Evolutionary conservation across 2,797 vertebrate species (phyloP), one percentile per base, ranked within the genome.

Genomic region (Sebastes cheni): DNA sequence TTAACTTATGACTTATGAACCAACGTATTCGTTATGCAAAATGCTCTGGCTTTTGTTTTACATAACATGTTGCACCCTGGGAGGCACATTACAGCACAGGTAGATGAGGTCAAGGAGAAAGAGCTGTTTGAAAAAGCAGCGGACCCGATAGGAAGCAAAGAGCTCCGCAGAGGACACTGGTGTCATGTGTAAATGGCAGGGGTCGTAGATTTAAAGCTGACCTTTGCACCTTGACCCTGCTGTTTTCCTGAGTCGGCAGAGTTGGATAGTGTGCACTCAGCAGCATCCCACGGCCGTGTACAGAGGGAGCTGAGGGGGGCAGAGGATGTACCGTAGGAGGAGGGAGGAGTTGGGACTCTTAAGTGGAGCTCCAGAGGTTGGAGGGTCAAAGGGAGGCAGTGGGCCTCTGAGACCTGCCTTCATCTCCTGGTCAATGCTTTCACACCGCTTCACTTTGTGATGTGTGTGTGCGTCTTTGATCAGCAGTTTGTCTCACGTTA

Each of bases 181-280:
- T 74, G 83, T 84, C 62, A 54, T 78, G 79, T 84, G 80, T 74
- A 86, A 91, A 89, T 80, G 5, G 42, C 79, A 84, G 84, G 46
- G 85, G 79, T 89, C 52, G 52, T 22, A 66, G 67, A 87, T 79
- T 86, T 86, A 87, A 86, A 88, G 68, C 39, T 18, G 80, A 89
- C 87, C 89, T 87, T 79, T 88, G 84, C 74, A 62, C 82, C 64
- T 75, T 88, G 85, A 90, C 77, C 85, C 55, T 12, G 25, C 60
- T 64, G 74, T 68, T 72, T 88, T 72, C 76, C 81, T 91, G 85
- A 88, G 78, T 93, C 75, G 60, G 85, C 92, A 90, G 72, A 84
- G 66, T 82, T 70, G 50, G 60, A 89, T 90, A 89, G 34, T 86
- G 88, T 87, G 54, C 72, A 81, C 86, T 94, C 92, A 94, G 91